phyloP scores from a whole-genome alignment of 2,113 vertebrate species.

The Epinephelus moara region DNA sequence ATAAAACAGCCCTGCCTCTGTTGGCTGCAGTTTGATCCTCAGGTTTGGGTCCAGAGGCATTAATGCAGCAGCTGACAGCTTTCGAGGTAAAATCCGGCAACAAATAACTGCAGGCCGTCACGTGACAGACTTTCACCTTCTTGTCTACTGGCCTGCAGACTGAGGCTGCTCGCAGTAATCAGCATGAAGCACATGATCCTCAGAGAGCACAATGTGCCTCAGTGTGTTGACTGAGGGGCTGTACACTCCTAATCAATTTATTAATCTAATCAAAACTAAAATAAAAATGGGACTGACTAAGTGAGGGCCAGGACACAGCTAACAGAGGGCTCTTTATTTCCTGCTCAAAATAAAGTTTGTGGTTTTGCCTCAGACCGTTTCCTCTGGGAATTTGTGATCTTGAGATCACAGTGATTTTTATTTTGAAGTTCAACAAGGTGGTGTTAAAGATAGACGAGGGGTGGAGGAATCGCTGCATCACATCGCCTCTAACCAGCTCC shows the following conservation, averaged over 20 bases:
- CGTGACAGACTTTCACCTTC: constrained; percentile 49
- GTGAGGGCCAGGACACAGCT: neutral
- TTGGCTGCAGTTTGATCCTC: neutral
- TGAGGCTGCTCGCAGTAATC: constrained; percentile 58
- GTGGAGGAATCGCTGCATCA: neutral
- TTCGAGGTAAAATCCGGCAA: constrained; percentile 52
- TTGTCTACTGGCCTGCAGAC: constrained; percentile 45
- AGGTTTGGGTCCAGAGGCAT: constrained; percentile 21
- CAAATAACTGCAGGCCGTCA: constrained; percentile 44
- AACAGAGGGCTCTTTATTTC: constrained; percentile 31
- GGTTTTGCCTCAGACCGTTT: neutral
- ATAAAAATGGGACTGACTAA: constrained; percentile 5
- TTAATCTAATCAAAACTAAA: constrained; percentile 51
- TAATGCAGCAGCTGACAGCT: constrained; percentile 57
- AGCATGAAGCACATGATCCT: constrained; percentile 75
- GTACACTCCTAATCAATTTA: constrained; percentile 33
- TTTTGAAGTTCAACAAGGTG: neutral
- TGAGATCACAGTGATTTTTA: neutral
- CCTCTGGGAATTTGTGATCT: constrained; percentile 2
- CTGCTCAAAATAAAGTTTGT: constrained; percentile 5
- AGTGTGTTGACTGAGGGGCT: constrained; percentile 55
- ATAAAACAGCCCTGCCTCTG: neutral
- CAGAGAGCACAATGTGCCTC: constrained; percentile 64
- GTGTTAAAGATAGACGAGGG: neutral
- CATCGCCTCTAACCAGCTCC: neutral